Percentiles rank a stretch among this genome's conserved stretches.
phyloP scores from a whole-genome alignment of 2,113 vertebrate species.

The Phylloscopus whistleri region DNA sequence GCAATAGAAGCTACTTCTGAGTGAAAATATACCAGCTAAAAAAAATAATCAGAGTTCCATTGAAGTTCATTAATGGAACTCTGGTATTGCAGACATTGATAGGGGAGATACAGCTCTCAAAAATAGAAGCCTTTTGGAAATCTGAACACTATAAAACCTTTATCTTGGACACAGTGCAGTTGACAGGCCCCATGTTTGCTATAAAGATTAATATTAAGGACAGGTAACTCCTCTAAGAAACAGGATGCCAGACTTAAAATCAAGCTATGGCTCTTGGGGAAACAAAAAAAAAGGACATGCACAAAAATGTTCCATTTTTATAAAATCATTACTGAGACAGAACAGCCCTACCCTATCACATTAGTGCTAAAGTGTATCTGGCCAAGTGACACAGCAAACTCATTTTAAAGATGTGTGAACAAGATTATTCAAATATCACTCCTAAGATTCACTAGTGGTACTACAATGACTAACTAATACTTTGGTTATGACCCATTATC shows the following conservation, averaged over 20 bases:
- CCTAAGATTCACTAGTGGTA: not conserved
- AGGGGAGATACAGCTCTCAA: not conserved
- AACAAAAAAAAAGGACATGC: rapidly evolving
- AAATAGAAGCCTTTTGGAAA: not conserved
- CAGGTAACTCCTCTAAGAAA: not conserved
- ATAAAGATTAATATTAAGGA: not conserved
- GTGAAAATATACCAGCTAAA: not conserved
- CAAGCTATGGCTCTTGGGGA: not conserved
- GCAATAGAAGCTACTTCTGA: not conserved
- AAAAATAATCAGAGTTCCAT: not conserved
- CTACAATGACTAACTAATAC: not conserved
- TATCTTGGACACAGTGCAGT: not conserved
- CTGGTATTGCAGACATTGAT: not conserved
- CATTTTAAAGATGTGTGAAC: not conserved
- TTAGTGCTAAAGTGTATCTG: not conserved
- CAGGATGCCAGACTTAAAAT: not conserved
- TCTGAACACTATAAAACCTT: not conserved
- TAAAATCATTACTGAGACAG: not conserved
- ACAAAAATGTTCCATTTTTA: not conserved
- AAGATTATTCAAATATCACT: not conserved
- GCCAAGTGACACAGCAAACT: not conserved
- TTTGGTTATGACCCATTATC: not conserved
- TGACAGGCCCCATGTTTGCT: not conserved
- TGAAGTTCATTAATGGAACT: not conserved
- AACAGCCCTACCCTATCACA: not conserved